Evolutionary conservation across 2,888 invertebrate species (phyloP).

Genomic region (Dendrolimus pini): DNA sequence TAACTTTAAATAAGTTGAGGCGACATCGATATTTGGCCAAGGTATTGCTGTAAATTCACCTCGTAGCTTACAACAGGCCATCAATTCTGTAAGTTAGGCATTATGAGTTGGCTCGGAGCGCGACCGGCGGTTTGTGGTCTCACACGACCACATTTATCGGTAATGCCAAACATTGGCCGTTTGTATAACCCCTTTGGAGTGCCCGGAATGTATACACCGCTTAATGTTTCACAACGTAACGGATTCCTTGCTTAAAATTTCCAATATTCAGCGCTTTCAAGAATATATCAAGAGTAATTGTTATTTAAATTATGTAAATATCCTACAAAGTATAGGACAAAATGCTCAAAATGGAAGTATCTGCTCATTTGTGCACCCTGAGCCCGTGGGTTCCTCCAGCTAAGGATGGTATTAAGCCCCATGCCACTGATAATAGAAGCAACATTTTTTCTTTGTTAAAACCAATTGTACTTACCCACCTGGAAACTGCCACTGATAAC

Average conservation of each 20-base stretch:
- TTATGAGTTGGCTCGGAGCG: conserved; percentile 23
- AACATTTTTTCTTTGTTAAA: too few relatives aligned
- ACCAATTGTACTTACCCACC: too few relatives aligned
- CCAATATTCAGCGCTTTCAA: neutral
- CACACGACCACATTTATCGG: conserved; percentile 19
- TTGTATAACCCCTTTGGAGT: neutral
- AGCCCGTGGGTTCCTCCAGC: too few relatives aligned
- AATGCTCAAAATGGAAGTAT: too few relatives aligned
- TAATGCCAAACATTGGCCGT: conserved; percentile 19
- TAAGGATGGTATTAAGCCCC: too few relatives aligned
- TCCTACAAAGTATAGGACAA: too few relatives aligned
- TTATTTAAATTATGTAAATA: too few relatives aligned
- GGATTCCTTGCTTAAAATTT: neutral
- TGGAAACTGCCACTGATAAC: too few relatives aligned
- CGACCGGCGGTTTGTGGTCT: conserved; percentile 29
- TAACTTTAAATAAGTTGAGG: neutral
- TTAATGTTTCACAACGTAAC: neutral
- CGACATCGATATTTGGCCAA: neutral
- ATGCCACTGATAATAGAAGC: too few relatives aligned
- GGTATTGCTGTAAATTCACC: neutral
- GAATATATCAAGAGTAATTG: neutral
- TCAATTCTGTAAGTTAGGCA: conserved; percentile 20
- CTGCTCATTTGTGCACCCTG: too few relatives aligned
- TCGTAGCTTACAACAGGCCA: conserved; percentile 3
- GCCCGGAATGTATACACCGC: neutral